Conservation (phyloP, 2,113 vertebrate genomes). For the Otis tarda region DNA sequence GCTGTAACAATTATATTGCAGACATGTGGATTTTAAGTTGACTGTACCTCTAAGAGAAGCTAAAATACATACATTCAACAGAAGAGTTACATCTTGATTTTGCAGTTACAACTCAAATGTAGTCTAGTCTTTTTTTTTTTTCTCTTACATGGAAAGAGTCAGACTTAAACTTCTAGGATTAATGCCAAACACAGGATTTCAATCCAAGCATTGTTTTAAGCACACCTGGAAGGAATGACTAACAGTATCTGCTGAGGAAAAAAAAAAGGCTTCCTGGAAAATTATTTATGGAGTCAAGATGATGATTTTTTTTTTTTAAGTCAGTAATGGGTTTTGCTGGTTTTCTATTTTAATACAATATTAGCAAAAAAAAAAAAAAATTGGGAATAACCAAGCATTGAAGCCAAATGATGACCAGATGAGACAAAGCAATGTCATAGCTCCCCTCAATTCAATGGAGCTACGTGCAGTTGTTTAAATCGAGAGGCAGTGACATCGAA, state of each 20-base stretch:
- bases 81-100: background rate
- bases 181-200: background rate
- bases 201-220: background rate
- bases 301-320: background rate
- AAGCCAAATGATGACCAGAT: background rate
- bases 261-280: background rate
- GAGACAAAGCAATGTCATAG: background rate
- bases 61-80: background rate
- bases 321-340: background rate
- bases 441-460: background rate
- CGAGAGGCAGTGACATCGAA: background rate
- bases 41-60: background rate
- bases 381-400: background rate
- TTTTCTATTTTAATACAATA: background rate
- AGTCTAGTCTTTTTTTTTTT: background rate
- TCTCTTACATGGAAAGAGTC: background rate
- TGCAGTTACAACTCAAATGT: background rate
- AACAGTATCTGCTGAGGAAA: background rate
- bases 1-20: background rate
- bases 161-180: background rate
- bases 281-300: background rate
- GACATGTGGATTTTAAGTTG: background rate
- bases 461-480: background rate
- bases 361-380: background rate
- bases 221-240: background rate